These are phyloP conservation scores for Mormyrops attenuatus DNA, from an alignment of 2,797 vertebrate species.

Conservation along the genomic window DNA sequence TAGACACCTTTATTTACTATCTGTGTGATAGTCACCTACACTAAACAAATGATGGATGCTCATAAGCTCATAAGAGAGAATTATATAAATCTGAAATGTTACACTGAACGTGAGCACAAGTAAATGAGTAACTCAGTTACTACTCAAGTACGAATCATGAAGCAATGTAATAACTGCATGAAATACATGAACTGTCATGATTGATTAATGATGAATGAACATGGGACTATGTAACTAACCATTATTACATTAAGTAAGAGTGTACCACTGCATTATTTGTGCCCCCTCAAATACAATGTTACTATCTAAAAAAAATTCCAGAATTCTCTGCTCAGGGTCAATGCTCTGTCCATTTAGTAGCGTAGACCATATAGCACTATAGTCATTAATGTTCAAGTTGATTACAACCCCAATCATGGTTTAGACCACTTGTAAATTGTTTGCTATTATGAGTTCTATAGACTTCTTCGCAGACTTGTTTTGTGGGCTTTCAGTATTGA, in stretches of 20 bases:
- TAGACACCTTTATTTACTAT: background rate
- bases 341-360: constrained; percentile 4
- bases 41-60: background rate
- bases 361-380: background rate
- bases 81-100: constrained; percentile 1
- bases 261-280: background rate
- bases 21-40: background rate
- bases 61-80: background rate
- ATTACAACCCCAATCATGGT: background rate
- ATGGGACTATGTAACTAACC: background rate
- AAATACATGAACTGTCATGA: background rate
- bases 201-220: background rate
- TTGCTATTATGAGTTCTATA: background rate
- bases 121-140: background rate
- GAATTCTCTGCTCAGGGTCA: constrained; percentile 2
- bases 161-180: background rate
- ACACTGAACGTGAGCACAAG: background rate
- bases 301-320: background rate
- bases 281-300: background rate
- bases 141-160: background rate
- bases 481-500: background rate
- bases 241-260: background rate
- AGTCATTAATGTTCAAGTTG: background rate
- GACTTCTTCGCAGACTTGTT: background rate
- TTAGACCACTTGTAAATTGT: background rate